Conservation (phyloP, 2,113 vertebrate species). For the Apus apus region DNA sequence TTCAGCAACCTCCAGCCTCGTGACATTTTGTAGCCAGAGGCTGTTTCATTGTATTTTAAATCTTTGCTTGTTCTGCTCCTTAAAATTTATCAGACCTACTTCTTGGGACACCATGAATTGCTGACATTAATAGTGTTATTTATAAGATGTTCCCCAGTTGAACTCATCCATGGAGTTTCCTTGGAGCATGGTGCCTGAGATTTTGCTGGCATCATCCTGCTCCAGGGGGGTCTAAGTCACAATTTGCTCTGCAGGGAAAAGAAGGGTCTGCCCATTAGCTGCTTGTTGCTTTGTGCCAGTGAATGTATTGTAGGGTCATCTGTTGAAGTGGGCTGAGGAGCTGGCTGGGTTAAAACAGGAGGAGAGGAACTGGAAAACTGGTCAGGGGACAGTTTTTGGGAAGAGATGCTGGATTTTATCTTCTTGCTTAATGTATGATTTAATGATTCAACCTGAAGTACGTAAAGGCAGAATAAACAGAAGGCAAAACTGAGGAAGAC, state of each 20-base stretch:
- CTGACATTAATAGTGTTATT: neutral
- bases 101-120: neutral
- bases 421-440: neutral
- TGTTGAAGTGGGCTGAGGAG: neutral
- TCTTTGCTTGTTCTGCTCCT: neutral
- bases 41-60: neutral
- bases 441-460: neutral
- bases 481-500: neutral
- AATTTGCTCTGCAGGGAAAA: neutral
- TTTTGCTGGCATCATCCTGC: neutral
- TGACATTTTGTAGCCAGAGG: neutral
- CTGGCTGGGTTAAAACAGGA: neutral
- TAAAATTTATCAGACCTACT: neutral
- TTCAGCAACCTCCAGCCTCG: neutral
- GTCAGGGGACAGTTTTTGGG: neutral
- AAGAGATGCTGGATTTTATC: neutral
- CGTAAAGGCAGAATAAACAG: accelerated
- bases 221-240: neutral
- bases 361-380: neutral
- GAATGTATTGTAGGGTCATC: no score
- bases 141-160: neutral
- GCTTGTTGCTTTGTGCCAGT: neutral
- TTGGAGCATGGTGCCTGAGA: neutral
- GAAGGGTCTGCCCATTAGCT: neutral
- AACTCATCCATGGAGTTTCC: accelerated